These are phyloP conservation scores for Musca domestica DNA, from an alignment of 1,140 invertebrate genomes.

Conservation along the genomic window DNA sequence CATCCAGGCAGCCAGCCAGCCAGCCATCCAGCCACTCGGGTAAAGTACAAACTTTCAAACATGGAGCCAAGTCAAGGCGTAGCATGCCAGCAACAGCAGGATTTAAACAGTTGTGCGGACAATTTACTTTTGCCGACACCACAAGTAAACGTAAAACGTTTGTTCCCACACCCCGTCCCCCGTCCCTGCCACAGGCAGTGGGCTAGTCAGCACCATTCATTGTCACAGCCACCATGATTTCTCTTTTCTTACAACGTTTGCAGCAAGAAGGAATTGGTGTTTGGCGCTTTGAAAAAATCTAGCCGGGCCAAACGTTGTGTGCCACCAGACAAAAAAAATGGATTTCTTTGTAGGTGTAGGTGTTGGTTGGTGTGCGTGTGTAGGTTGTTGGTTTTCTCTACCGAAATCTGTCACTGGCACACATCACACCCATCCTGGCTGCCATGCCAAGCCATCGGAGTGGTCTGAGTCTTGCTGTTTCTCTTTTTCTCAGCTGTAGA, in stretches of 20 bases:
- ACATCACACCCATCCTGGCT: slow-evolving; percentile 3
- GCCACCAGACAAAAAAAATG: neutral
- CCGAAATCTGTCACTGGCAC: slow-evolving; percentile 8
- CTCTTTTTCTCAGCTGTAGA: neutral
- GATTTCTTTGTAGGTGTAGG: too few relatives aligned
- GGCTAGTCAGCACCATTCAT: neutral
- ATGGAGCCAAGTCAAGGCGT: neutral
- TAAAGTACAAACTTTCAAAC: neutral
- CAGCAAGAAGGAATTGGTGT: neutral
- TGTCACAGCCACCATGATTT: neutral
- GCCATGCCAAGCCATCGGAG: neutral
- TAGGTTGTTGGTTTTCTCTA: too few relatives aligned
- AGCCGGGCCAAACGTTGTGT: neutral
- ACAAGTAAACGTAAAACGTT: slow-evolving; percentile 1
- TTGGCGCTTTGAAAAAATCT: slow-evolving; percentile 2
- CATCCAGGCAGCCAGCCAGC: neutral
- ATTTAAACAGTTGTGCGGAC: slow-evolving; percentile 26
- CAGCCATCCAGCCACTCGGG: neutral
- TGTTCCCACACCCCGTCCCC: neutral
- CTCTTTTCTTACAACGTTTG: slow-evolving; percentile 1
- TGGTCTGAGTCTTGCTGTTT: neutral
- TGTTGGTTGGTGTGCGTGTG: too few relatives aligned
- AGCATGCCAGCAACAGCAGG: slow-evolving; percentile 13
- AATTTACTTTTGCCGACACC: slow-evolving; percentile 21
- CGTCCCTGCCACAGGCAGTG: neutral